Conservation (phyloP, 2,113 vertebrate species). For the Delphinus delphis region DNA sequence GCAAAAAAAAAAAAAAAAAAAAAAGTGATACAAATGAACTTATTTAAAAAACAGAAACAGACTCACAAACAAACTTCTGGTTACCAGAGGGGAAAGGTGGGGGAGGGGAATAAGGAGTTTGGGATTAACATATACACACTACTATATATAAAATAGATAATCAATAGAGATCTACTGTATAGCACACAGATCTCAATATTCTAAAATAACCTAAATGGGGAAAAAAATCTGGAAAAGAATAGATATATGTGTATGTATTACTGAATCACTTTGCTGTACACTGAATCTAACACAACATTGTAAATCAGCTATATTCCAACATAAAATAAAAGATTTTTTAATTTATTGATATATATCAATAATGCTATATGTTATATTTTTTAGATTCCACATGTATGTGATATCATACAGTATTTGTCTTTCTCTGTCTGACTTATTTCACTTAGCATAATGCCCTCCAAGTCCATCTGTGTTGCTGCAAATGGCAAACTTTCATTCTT, state of each 20-base stretch:
- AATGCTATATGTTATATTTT: background rate
- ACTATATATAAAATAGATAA: too few relatives aligned
- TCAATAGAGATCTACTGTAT: background rate
- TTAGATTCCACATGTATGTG: background rate
- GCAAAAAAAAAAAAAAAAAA: too few relatives aligned
- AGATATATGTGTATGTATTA: background rate
- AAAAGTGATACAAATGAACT: too few relatives aligned
- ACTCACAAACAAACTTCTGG: background rate
- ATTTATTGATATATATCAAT: too few relatives aligned
- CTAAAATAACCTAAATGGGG: background rate
- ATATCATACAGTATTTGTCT: background rate
- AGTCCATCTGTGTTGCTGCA: background rate
- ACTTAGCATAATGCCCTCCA: background rate
- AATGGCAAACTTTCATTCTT: background rate
- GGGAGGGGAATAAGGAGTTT: background rate
- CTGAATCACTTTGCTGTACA: background rate
- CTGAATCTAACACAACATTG: background rate
- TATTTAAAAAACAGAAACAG: background rate
- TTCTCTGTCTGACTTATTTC: background rate
- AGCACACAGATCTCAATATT: background rate
- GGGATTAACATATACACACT: too few relatives aligned
- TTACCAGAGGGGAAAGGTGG: background rate
- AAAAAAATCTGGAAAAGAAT: background rate
- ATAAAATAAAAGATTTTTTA: background rate
- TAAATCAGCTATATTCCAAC: background rate